Evolutionary conservation across 2,113 vertebrate species (phyloP).

Genomic region (Machaerirhynchus nigripectus): DNA sequence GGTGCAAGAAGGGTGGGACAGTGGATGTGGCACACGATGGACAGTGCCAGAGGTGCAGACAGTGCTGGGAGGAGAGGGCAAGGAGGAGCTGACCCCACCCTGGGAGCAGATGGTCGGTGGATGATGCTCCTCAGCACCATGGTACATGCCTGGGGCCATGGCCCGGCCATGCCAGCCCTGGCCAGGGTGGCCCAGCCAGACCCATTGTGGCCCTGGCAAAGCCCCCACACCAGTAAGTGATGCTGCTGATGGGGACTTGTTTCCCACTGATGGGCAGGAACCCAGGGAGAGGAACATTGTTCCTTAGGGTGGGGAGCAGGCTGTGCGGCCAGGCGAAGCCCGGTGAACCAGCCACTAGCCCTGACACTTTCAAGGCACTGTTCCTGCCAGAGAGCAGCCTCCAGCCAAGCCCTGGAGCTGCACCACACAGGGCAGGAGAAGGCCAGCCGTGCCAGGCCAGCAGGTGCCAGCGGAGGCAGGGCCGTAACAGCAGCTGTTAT

Average conservation of each 20-base stretch:
- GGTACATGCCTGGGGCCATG: neutral
- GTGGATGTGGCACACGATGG: neutral
- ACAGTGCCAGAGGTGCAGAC: neutral
- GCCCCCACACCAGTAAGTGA: fast-evolving
- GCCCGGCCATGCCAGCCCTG: neutral
- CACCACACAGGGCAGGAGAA: neutral
- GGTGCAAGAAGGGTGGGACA: fast-evolving
- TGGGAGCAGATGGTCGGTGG: fast-evolving
- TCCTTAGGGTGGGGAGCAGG: neutral
- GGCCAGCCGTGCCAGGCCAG: fast-evolving
- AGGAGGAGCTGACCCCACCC: neutral
- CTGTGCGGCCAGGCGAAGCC: neutral
- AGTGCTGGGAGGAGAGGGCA: neutral
- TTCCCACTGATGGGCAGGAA: neutral
- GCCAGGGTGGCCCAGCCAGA: neutral
- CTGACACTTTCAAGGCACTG: fast-evolving
- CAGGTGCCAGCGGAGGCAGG: neutral
- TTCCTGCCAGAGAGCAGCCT: neutral
- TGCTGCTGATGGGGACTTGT: neutral
- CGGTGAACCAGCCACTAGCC: fast-evolving
- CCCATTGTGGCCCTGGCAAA: fast-evolving
- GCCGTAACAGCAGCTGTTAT: fast-evolving
- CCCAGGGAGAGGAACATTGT: neutral
- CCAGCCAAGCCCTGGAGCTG: neutral
- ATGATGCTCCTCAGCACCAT: neutral